Evolutionary conservation across 2,888 invertebrate genomes (phyloP).

Genomic region (Endotricha flammealis): DNA sequence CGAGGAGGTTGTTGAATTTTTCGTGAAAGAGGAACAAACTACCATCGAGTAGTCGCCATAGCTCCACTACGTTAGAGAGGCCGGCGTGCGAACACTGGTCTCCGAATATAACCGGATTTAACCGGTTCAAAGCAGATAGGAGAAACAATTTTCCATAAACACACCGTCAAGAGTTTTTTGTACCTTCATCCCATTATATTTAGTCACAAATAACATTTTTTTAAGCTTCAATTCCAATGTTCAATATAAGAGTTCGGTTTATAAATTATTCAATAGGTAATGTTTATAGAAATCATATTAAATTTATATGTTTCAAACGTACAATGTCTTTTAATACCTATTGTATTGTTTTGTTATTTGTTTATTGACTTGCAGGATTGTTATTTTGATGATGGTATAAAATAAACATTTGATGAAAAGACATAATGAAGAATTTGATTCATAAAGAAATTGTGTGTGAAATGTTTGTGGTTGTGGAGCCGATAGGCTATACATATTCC

Average conservation of each 20-base stretch:
- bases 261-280: constrained; percentile 69
- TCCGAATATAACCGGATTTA: constrained; percentile 28
- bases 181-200: constrained; percentile 40
- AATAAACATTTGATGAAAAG: constrained; percentile 45
- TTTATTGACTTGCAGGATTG: constrained; percentile 36
- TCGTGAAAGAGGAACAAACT: constrained; percentile 96
- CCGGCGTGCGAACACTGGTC: constrained; percentile 42
- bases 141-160: neutral
- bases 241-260: constrained; percentile 58
- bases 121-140: constrained; percentile 23
- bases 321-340: constrained; percentile 62
- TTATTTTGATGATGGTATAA: constrained; percentile 44
- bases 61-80: constrained; percentile 42
- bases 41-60: constrained; percentile 83
- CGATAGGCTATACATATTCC: too few species aligned
- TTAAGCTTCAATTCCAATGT: constrained; percentile 42
- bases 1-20: constrained; percentile 98
- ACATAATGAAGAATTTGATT: constrained; percentile 37
- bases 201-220: constrained; percentile 36
- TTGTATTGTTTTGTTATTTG: constrained; percentile 33
- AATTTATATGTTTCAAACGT: constrained; percentile 74
- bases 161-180: constrained; percentile 30
- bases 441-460: constrained; percentile 1
- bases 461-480: neutral
- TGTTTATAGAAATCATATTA: constrained; percentile 74